Percentiles rank a stretch among this genome's conserved stretches.
Conservation (phyloP, 2,888 invertebrate species). For the Vannuccia rotundouncinata region DNA sequence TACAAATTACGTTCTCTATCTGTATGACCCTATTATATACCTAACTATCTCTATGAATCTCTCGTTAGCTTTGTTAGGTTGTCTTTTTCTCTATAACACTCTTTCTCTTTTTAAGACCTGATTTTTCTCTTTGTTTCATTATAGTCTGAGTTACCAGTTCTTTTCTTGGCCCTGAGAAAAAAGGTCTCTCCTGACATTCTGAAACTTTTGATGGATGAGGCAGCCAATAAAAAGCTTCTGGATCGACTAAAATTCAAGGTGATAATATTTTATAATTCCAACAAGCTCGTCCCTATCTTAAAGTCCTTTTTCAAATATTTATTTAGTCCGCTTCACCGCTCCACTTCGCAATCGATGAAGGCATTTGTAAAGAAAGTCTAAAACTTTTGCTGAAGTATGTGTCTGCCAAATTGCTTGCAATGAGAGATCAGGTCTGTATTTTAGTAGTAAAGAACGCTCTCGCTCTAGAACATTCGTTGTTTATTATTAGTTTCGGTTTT, state of each 20-base stretch:
- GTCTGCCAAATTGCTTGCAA: not conserved
- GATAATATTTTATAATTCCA: not conserved
- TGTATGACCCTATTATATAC: too few relatives aligned
- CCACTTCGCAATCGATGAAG: not conserved
- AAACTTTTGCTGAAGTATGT: not conserved
- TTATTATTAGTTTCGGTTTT: not conserved
- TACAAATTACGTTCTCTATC: too few relatives aligned
- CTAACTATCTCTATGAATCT: too few relatives aligned
- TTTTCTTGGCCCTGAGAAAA: not conserved
- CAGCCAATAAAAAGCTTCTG: not conserved
- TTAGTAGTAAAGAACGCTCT: too few relatives aligned
- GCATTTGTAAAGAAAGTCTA: not conserved
- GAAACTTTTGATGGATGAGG: not conserved
- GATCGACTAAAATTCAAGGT: not conserved
- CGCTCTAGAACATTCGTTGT: too few relatives aligned
- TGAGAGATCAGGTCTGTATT: constrained; percentile 14
- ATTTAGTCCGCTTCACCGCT: not conserved
- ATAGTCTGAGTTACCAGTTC: not conserved
- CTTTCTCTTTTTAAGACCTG: too few relatives aligned
- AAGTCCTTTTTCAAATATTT: not conserved
- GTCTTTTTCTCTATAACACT: too few relatives aligned
- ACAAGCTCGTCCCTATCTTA: not conserved
- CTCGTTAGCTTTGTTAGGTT: too few relatives aligned
- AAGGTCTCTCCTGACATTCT: not conserved
- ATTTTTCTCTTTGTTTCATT: too few relatives aligned